These are phyloP conservation scores for Halesus radiatus DNA, from an alignment of 1,140 invertebrate species.

Conservation along the genomic window DNA sequence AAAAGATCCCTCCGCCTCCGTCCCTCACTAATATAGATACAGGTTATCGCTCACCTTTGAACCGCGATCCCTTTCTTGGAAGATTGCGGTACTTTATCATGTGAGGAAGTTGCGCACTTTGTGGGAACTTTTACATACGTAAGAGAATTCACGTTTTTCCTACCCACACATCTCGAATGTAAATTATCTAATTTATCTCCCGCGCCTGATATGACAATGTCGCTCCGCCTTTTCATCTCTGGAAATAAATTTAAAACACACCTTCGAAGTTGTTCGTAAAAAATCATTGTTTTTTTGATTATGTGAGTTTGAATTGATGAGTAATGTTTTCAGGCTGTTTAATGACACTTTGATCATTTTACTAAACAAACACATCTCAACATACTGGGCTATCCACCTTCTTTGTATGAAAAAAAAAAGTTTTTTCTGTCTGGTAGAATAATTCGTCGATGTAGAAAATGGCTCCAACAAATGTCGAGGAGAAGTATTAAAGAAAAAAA, in stretches of 20 bases:
- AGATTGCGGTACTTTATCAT: constrained; percentile 34
- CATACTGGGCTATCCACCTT: too few relatives aligned
- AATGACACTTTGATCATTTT: too few relatives aligned
- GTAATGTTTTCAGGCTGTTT: too few relatives aligned
- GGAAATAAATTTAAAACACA: neutral
- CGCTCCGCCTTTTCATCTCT: neutral
- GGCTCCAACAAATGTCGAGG: too few relatives aligned
- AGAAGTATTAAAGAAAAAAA: too few relatives aligned
- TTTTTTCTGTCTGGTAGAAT: too few relatives aligned
- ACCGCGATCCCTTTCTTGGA: constrained; percentile 22
- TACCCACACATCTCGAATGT: constrained; percentile 40
- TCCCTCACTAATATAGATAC: constrained; percentile 44
- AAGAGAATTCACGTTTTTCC: constrained; percentile 32
- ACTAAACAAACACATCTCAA: too few relatives aligned
- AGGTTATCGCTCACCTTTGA: constrained; percentile 46
- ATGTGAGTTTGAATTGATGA: too few relatives aligned
- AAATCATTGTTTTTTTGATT: too few relatives aligned
- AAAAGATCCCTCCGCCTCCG: constrained; percentile 11
- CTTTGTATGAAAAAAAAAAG: too few relatives aligned
- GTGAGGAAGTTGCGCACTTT: constrained; percentile 24
- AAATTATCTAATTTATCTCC: constrained; percentile 31
- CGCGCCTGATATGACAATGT: constrained; percentile 22
- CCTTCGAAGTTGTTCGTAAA: neutral
- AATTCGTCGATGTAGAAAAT: too few relatives aligned
- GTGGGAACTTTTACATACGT: constrained; percentile 31